phyloP scores from a whole-genome alignment of 2,797 vertebrate species.

The Malurus splendens region DNA sequence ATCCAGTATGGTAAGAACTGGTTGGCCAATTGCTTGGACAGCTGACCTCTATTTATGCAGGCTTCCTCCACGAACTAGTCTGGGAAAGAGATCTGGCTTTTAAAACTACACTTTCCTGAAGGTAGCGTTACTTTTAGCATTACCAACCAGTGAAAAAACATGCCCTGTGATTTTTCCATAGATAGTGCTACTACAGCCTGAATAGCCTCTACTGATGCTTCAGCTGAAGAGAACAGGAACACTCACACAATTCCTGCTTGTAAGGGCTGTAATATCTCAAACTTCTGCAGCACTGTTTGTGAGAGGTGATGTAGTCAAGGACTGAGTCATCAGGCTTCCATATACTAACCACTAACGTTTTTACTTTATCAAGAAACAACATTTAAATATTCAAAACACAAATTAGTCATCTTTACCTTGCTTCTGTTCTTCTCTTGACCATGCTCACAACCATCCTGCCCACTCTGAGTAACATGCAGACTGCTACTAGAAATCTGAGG shows the following conservation, averaged over 20 bases:
- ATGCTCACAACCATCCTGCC: conserved; percentile 74
- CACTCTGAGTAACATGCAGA: conserved; percentile 70
- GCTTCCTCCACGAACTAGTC: not conserved
- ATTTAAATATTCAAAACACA: not conserved
- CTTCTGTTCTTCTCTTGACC: conserved; percentile 79
- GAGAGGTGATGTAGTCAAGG: not conserved
- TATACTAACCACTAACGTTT: not conserved
- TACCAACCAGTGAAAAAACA: not conserved
- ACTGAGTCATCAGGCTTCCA: not conserved
- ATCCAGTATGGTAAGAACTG: not conserved
- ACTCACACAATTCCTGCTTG: not conserved
- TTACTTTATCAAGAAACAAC: not conserved
- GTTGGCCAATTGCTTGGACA: not conserved
- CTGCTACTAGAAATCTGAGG: conserved; percentile 78
- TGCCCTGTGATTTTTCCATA: not conserved
- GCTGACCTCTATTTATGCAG: not conserved
- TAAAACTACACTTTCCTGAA: not conserved
- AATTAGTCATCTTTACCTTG: conserved; percentile 75
- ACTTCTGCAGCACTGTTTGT: not conserved
- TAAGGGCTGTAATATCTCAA: not conserved
- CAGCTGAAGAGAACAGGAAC: not conserved
- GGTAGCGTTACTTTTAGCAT: not conserved
- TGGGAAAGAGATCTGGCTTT: not conserved
- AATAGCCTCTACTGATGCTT: not conserved
- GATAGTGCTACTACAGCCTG: not conserved